Base-by-base conservation (phyloP, 2,113 vertebrate genomes). In the Alectura lathami region DNA sequence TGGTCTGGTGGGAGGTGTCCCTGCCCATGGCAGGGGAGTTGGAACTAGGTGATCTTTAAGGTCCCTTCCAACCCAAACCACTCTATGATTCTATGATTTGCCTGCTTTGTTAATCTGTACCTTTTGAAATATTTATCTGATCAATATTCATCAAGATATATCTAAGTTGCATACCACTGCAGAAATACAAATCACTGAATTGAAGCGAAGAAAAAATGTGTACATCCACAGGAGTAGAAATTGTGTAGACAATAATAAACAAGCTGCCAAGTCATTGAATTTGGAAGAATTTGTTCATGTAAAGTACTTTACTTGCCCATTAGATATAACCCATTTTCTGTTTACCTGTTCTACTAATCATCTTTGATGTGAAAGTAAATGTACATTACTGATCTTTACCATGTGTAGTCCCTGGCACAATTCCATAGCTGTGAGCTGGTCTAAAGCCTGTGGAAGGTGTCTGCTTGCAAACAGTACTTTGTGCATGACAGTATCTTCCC, bases 81-180 rank as follows among this genome's bases (percentile, higher is more conserved):
- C n/a, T n/a, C n/a, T n/a, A n/a, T n/a, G n/a, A n/a, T n/a, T n/a
- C n/a, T n/a, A n/a, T n/a, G n/a, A n/a, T n/a, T n/a, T n/a, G 26
- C 66, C 29, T 93, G 74, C 54, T 76, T 38, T 21, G 32, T 13
- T 86, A 88, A 64, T 82, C 34, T 88, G 6, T 34, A 79, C 16
- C 13, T 90, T 92, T 93, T 87, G 70, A 94, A 92, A 94, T 92
- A 95, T 76, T 95, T 87, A 69, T 80, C 59, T 59, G 75, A 92
- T 83, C 47, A 64, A 79, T 86, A 89, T 62, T 79, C 27, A 79
- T 91, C 88, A 76, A 66, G 62, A 89, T 30, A 1, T 66, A 16
- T 51, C 45, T 57, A 40, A 80, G 29, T 56, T 77, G 18, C 86
- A 88, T 91, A 56, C 20, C 24, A 43, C 24, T 70, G 30, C 40